phyloP scores from a whole-genome alignment of 2,888 invertebrate species.

The Drosophila algonquin region DNA sequence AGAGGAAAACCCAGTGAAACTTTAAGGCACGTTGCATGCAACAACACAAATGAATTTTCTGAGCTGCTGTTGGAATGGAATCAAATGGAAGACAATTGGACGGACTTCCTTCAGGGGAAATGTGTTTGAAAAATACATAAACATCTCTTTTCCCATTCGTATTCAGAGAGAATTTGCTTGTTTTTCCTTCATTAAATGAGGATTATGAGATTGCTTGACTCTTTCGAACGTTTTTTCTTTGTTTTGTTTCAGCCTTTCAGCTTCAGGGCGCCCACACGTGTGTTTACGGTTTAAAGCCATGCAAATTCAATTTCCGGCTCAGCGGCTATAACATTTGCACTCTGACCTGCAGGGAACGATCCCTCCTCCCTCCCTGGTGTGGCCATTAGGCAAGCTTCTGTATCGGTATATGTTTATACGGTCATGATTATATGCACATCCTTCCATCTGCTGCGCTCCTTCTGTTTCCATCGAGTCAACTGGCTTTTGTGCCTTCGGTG shows the following conservation, averaged over 20 bases:
- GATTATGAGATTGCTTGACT: slow-evolving; percentile 2
- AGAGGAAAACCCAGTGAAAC: neutral
- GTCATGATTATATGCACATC: neutral
- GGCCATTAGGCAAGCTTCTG: neutral
- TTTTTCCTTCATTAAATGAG: slow-evolving; percentile 7
- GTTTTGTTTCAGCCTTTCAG: neutral
- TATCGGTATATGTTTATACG: neutral
- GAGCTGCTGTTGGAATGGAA: neutral
- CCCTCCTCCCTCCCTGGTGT: neutral
- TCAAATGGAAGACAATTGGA: neutral
- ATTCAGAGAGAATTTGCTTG: neutral
- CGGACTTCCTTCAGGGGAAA: slow-evolving; percentile 9
- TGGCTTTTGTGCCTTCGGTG: slow-evolving; percentile 17
- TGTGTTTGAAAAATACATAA: neutral
- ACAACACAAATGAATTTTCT: neutral
- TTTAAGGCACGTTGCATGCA: neutral
- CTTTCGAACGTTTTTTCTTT: neutral
- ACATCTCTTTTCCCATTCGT: no score
- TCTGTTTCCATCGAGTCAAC: slow-evolving; percentile 1
- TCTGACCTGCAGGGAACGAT: slow-evolving; percentile 18
- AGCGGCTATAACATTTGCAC: slow-evolving; percentile 20
- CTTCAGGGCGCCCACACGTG: neutral
- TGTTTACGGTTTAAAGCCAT: slow-evolving; percentile 9
- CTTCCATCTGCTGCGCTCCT: neutral
- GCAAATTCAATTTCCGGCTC: slow-evolving; percentile 42